These are phyloP conservation scores for Serilophus lunatus DNA, from an alignment of 2,113 vertebrate genomes.

Conservation along the genomic window DNA sequence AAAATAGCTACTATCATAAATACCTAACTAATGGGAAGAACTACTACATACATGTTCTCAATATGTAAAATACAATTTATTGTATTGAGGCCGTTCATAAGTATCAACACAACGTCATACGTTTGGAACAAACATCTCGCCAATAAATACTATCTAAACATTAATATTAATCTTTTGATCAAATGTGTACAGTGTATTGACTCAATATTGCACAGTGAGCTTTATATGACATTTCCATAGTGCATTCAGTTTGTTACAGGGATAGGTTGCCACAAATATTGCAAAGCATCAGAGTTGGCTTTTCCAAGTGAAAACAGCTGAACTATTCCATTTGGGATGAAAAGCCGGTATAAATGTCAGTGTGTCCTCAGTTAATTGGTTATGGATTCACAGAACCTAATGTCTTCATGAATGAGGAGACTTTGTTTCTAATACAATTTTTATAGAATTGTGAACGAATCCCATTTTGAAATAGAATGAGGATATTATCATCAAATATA, in stretches of 20 bases:
- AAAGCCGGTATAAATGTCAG: neutral
- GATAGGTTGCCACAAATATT: slow-evolving; percentile 39
- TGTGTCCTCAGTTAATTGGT: neutral
- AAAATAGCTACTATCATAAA: neutral
- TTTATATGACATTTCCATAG: slow-evolving; percentile 13
- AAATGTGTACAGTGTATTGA: slow-evolving; percentile 35
- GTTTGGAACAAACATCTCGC: slow-evolving; percentile 58
- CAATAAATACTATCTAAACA: slow-evolving; percentile 58
- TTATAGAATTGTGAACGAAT: neutral
- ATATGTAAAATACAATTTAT: slow-evolving; percentile 78
- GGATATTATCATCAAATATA: neutral
- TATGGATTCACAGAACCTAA: slow-evolving; percentile 10
- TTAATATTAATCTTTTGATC: slow-evolving; percentile 7
- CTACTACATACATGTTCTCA: neutral
- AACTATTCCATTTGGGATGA: neutral
- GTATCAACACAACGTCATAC: slow-evolving; percentile 33
- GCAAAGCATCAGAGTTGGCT: slow-evolving; percentile 17
- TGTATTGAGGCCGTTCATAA: slow-evolving; percentile 56
- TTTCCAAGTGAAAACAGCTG: slow-evolving; percentile 24
- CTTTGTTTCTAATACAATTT: neutral
- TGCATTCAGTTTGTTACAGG: slow-evolving; percentile 18
- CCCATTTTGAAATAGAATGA: neutral
- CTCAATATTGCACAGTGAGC: slow-evolving; percentile 39
- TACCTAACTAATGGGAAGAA: neutral
- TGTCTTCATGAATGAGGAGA: slow-evolving; percentile 9